Conservation (phyloP, 2,113 vertebrate genomes). For the Eleginops maclovinus region DNA sequence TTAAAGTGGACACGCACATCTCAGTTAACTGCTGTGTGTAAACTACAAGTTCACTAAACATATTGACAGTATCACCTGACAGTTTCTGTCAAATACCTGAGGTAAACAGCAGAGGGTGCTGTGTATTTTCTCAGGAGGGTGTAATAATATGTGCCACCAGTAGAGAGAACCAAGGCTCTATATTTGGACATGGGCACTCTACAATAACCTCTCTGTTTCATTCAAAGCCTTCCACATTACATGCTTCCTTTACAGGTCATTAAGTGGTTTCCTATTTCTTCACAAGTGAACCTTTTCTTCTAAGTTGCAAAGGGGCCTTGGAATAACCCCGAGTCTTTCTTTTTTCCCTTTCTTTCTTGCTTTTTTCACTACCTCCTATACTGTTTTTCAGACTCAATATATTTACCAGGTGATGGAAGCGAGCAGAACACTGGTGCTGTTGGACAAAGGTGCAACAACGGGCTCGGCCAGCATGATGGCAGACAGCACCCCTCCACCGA, state of each 20-base stretch:
- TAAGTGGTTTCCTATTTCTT: neutral
- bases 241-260: conserved; percentile 13
- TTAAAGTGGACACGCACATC: neutral
- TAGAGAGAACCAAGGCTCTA: conserved; percentile 47
- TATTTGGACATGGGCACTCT: neutral
- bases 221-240: conserved; percentile 11
- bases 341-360: too few relatives aligned
- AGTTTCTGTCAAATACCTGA: neutral
- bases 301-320: neutral
- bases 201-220: conserved; percentile 19
- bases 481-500: conserved; percentile 94
- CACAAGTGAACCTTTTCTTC: neutral
- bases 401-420: conserved; percentile 95
- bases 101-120: conserved; percentile 63
- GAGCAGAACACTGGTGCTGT: conserved; percentile 87
- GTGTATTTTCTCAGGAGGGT: neutral
- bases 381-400: neutral
- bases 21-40: neutral
- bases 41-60: conserved; percentile 12
- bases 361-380: neutral
- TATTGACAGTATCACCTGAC: neutral
- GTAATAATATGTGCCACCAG: conserved; percentile 52
- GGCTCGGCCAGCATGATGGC: conserved; percentile 93
- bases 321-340: neutral
- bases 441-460: conserved; percentile 88